phyloP scores from a whole-genome alignment of 30 jellyfish, hydroid and myxozoan genomes.

The Cassiopea xamachana region DNA sequence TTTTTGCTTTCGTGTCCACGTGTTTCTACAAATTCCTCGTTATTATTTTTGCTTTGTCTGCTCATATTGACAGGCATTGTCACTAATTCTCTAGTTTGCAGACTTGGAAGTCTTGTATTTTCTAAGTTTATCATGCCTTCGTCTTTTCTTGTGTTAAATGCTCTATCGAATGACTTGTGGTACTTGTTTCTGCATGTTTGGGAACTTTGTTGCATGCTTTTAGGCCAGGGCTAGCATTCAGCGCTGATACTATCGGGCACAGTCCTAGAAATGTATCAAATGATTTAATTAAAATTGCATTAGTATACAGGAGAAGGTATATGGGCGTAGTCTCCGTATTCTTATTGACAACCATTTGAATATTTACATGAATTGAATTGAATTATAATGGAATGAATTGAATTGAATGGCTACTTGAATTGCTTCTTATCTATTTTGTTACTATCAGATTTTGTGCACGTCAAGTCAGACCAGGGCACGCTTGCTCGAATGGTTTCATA shows the following conservation, averaged over 20 bases:
- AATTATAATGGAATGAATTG: not conserved
- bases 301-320: not conserved
- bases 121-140: conserved; percentile 39
- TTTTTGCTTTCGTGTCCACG: not conserved
- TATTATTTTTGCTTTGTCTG: not conserved
- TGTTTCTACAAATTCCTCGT: not conserved
- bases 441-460: no score
- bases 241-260: not conserved
- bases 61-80: conserved; percentile 1
- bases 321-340: not conserved
- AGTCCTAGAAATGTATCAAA: not conserved
- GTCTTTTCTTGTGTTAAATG: conserved; percentile 64
- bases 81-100: conserved; percentile 42
- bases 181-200: conserved; percentile 53
- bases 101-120: conserved; percentile 35
- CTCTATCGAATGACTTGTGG: conserved; percentile 68
- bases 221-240: not conserved
- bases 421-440: not conserved
- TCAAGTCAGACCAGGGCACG: no score
- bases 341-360: not conserved
- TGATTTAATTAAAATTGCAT: not conserved
- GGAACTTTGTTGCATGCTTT: conserved; percentile 34
- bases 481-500: no score
- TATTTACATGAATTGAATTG: not conserved
- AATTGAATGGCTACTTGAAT: not conserved